Base-by-base conservation (phyloP, 2,113 vertebrate species). In the Melanocharis versteri region DNA sequence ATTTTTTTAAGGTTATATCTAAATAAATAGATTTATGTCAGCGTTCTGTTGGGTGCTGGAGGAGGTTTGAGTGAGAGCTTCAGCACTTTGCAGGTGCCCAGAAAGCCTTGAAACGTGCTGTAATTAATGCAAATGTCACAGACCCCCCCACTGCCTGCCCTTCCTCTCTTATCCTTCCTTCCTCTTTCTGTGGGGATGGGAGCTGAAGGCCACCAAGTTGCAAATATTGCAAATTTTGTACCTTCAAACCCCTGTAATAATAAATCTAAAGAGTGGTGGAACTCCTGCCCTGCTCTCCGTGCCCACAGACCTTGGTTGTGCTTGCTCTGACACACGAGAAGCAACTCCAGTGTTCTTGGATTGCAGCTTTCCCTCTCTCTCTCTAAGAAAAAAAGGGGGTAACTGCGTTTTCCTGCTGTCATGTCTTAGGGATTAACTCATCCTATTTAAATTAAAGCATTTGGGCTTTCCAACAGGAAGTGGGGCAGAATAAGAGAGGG, bases 261-360 rank as follows among this genome's bases (percentile, higher is more conserved):
- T 2, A 9, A 9, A 10, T 4, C 7, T 2, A 0, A n/a, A 9
- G 15, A 0, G 3, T 2, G 17, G 7, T 9, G 40, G 7, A 1
- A 1, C 10, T 53, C n/a, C 20, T 45, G 40, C 64, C 66, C 27
- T 13, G 73, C 48, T 39, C 28, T 2, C 24, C 1, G 1, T 28
- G 68, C 10, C 33, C 27, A 1, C 69, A 44, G 28, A 5, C 9
- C 33, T 8, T 2, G 14, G 3, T 23, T 20, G 39, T 53, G 33
- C 21, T 13, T 2, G 18, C 54, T 20, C 39, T 48, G 84, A 4
- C 35, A 13, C 12, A 0, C 33, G 22, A 44, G 5, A 6, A n/a
- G 35, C 39, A 23, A 1, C 61, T 42, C 58, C 3, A 1, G 9
- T 0, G 6, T 1, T 31, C 77, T 9, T 24, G 50, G 8, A 5